Base-by-base conservation (phyloP, 2,797 vertebrate genomes). In the Taenioides sp. region DNA sequence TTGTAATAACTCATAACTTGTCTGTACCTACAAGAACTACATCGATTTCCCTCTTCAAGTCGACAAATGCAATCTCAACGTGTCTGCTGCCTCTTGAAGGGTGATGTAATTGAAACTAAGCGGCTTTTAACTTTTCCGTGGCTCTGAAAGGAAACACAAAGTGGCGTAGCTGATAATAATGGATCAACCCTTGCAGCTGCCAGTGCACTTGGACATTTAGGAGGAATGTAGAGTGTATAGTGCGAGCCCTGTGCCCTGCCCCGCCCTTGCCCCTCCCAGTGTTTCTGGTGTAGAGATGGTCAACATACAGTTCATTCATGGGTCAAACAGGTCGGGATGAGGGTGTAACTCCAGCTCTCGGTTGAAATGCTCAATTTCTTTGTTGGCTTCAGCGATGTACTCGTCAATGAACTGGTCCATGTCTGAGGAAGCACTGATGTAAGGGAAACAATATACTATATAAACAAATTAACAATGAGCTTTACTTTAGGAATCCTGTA, bases 401-500 rank as follows among this genome's bases (percentile, higher is more conserved):
- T 98, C 96, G 0, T 94, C 93, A 80, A 98, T 96, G 77, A 99
- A 99, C 61, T 95, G 93, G 61, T 97, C 96, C 96, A 98, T 98
- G 80, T 97, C 97, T 99, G 92, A 3, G 73, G 79, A 16, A 25
- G 49, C 6, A 55, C 43, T 34, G 17, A 81, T 88, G 91, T 95
- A 95, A 95, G 94, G 94, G 89, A 86, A 76, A 23, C 10, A 17
- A 67, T 78, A 69, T 58, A n/a, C n/a, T n/a, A 52, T 28, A 4
- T 11, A 25, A 9, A 22, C 14, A 49, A 59, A 59, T 23, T 4
- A 7, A 52, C 1, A 52, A 52, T n/a, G 17, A 52, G 50, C 4
- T 18, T 47, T 17, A 47, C 43, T 47, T 47, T 2, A 16, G 14
- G 12, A 47, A 47, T 47, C 4, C 43, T 47, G 40, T 14, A 47